Percentiles rank a stretch among this genome's conserved stretches.
Conservation (phyloP, 2,797 vertebrate species). For the Gymnopithys bicolor region DNA sequence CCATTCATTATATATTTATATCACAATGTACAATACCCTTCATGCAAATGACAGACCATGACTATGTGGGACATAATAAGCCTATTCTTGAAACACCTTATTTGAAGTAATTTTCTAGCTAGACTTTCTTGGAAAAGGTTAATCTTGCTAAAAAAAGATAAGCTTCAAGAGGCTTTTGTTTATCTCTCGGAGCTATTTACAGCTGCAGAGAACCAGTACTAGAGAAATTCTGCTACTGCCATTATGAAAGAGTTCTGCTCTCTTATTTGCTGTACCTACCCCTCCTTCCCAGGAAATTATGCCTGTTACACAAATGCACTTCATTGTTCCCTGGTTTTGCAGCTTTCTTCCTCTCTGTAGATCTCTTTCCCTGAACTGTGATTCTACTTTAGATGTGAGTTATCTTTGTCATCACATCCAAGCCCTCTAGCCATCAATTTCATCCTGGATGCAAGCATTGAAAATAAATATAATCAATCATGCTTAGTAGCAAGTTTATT, state of each 20-base stretch:
- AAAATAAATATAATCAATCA: background rate
- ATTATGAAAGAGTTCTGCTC: background rate
- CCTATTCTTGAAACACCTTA: background rate
- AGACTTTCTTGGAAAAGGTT: background rate
- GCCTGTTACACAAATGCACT: background rate
- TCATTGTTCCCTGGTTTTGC: background rate
- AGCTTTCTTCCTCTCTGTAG: background rate
- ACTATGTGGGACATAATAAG: background rate
- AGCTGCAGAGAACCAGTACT: background rate
- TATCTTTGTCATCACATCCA: background rate
- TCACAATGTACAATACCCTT: background rate
- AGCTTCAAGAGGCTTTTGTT: background rate
- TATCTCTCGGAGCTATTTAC: background rate
- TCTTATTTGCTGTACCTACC: background rate
- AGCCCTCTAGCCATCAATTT: background rate
- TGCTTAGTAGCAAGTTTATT: background rate
- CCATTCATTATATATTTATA: background rate
- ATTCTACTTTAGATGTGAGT: background rate
- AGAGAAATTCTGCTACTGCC: background rate
- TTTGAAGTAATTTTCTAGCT: background rate
- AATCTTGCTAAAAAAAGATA: background rate
- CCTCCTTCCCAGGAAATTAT: background rate
- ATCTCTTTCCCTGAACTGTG: background rate
- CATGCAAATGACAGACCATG: background rate
- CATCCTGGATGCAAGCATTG: background rate